Base-by-base conservation (phyloP, 2,888 invertebrate genomes). In the Acrobasis repandana region DNA sequence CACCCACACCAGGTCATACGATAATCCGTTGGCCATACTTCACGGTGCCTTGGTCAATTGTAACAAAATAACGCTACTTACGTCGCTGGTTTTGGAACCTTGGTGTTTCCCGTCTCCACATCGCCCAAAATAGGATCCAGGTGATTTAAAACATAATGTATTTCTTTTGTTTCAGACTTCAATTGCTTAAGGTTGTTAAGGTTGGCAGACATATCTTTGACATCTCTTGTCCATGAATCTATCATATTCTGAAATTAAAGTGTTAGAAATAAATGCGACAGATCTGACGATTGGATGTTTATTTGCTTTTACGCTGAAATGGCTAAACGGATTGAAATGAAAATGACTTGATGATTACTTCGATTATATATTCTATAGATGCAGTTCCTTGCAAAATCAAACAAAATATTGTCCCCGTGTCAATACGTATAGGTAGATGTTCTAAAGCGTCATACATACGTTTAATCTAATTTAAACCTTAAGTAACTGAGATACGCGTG, bases 191-290 rank as follows among this genome's bases (percentile, higher is more conserved):
- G 20, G 18, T 50, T 47, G 1, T 48, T 48, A 18, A 62, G 48
- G 57, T 65, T 66, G 10, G 49, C 16, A 16, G 63, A 18, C 60
- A 66, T 62, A 49, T 66, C 66, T 8, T 48, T 46, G 2, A 66
- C 60, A 16, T 66, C 66, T 9, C 34, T 58, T 48, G 61, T 51
- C 62, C 62, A 63, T 48, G 63, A 58, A 38, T 66, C 66, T 14
- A 63, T 18, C 18, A 61, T 56, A 16, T 46, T 52, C 65, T 65
- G 57, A 28, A 20, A 56, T 38, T 38, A 0, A 10, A 10, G 38
- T 36, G 1, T 14, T 11, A 10, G 10, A 10, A 38, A 10, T 14
- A 38, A 11, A 38, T 38, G 38, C 38, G 38, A 38, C 9, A 38
- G 38, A n/a, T 3, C 1, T 1, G 2, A 10, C 10, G 38, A 10